Conservation (phyloP, 2,113 vertebrate genomes). For the Osmerus mordax region DNA sequence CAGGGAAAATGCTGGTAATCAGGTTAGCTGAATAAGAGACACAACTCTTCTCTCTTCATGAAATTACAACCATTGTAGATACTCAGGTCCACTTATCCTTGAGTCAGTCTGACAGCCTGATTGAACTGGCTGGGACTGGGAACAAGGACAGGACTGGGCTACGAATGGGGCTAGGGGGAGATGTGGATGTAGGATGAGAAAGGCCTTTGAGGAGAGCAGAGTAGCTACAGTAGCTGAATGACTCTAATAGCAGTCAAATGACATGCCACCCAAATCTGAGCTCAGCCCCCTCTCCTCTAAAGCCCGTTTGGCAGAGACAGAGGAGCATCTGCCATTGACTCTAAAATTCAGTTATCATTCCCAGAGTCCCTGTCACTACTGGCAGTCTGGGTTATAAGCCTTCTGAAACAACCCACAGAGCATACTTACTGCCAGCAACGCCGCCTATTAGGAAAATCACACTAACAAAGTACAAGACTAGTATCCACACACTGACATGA, state of each 20-base stretch:
- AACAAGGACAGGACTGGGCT: slow-evolving; percentile 23
- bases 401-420: slow-evolving; percentile 1
- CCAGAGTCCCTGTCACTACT: slow-evolving; percentile 31
- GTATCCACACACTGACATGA: slow-evolving; percentile 46
- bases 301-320: slow-evolving; percentile 76
- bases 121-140: slow-evolving; percentile 66
- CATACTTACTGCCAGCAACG: slow-evolving; percentile 15
- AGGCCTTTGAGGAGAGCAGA: slow-evolving; percentile 36
- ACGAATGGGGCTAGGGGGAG: neutral
- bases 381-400: slow-evolving; percentile 41
- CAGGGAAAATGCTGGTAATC: slow-evolving; percentile 68
- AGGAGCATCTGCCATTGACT: slow-evolving; percentile 69
- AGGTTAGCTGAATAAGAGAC: slow-evolving; percentile 68
- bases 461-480: slow-evolving; percentile 36
- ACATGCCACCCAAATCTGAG: slow-evolving; percentile 60
- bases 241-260: slow-evolving; percentile 61
- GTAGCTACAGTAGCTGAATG: slow-evolving; percentile 52
- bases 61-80: slow-evolving; percentile 68
- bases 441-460: slow-evolving; percentile 42
- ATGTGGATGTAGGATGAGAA: neutral
- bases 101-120: slow-evolving; percentile 73
- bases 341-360: slow-evolving; percentile 69
- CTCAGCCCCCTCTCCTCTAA: slow-evolving; percentile 68
- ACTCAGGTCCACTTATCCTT: slow-evolving; percentile 67
- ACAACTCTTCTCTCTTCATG: slow-evolving; percentile 63